Conservation (phyloP, 1,140 invertebrate species). For the Teleogryllus occipitalis region DNA sequence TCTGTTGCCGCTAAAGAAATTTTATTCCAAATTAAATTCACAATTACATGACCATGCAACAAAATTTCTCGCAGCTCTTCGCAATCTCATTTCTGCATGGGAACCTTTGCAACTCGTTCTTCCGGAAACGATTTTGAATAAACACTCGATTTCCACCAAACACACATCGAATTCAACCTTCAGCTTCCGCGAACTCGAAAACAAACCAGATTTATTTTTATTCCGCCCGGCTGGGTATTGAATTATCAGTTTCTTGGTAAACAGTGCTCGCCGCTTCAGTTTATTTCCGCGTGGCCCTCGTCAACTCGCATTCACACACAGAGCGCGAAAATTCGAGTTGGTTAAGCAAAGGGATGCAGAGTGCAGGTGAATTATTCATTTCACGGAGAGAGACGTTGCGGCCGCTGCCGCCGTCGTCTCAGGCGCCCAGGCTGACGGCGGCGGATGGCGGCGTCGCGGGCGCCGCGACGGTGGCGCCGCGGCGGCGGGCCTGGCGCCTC, state of each 20-base stretch:
- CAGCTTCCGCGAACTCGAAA: background rate
- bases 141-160: background rate
- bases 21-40: too few relatives aligned
- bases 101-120: too few relatives aligned
- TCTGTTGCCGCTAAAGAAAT: too few relatives aligned
- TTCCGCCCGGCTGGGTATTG: background rate
- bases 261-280: background rate
- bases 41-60: too few relatives aligned
- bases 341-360: conserved; percentile 3
- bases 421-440: too few relatives aligned
- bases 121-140: background rate
- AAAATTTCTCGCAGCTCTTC: too few relatives aligned
- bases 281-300: background rate
- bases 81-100: too few relatives aligned
- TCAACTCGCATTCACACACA: conserved; percentile 1
- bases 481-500: background rate
- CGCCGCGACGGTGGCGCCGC: background rate
- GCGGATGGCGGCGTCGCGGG: background rate
- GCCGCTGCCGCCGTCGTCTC: too few relatives aligned
- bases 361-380: conserved; percentile 4
- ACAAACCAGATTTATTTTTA: conserved; percentile 1
- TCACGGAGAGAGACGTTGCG: background rate
- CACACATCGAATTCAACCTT: background rate
- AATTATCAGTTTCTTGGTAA: conserved; percentile 5
- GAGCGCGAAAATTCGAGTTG: background rate